Evolutionary conservation across 1,140 invertebrate genomes (phyloP), one percentile per base, ranked within the genome.

Genomic region (Bombus soroeensis): DNA sequence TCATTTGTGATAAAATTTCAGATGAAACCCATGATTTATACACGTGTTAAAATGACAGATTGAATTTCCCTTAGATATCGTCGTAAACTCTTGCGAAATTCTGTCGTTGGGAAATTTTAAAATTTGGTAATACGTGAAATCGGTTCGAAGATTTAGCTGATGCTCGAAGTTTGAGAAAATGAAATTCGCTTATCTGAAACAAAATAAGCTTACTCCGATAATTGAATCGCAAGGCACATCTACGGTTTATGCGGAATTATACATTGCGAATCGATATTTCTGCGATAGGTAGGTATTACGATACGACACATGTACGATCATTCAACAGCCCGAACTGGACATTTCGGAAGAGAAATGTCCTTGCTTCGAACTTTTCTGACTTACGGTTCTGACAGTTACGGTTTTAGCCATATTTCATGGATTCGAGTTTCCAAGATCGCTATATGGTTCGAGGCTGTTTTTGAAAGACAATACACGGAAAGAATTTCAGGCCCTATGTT

Each of bases 301-400:
- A 47, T 37, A 18, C 13, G 32, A 32, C 41, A 6, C 53, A 62
- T n/a, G 39, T 53, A 22, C 18, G 47, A 53, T 57, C 32, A 37
- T 9, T 32, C 53, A 59, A 39, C 9, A 2, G 10, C 32, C 25
- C 9, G 71, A 53, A 22, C 18, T 62, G 43, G 66, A 22, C 59
- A 74, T n/a, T 39, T n/a, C 43, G 10, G 13, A 8, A 76, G 81
- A 83, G 47, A 57, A 83, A 83, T 83, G 62, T 53, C 22, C 62
- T 37, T 62, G 43, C 39, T 34, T 25, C 73, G 18, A 68, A 77
- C 43, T 68, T 83, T 77, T 57, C 81, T 57, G 43, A 72, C 62
- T 66, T 25, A 6, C 34, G 66, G 62, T 77, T 57, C 22, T 39
- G 81, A 77, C 81, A 83, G 81, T 43, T 53, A 41, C 25, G 32